phyloP scores from a whole-genome alignment of 2,113 vertebrate species.

The Geothlypis trichas region DNA sequence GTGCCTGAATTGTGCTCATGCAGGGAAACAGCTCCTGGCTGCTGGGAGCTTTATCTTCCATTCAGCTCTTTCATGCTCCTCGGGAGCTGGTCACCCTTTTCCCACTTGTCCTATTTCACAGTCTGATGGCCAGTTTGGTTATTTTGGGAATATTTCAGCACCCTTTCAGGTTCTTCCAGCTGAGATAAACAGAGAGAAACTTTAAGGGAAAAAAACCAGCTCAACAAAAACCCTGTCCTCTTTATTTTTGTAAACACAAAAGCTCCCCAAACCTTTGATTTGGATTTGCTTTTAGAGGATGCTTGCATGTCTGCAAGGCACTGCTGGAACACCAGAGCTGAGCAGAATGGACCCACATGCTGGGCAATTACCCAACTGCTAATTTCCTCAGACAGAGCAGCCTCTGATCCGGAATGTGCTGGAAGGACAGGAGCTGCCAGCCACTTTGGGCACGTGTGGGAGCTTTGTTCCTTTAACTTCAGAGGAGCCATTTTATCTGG shows the following conservation, averaged over 20 bases:
- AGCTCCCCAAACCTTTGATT: neutral
- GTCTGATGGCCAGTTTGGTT: neutral
- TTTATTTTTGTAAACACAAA: neutral
- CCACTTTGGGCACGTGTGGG: accelerated
- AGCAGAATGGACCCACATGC: neutral
- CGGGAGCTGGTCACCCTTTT: neutral
- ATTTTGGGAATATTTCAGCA: neutral
- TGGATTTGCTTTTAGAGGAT: neutral
- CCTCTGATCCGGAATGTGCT: neutral
- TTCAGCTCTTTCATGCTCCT: neutral
- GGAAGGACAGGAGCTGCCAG: neutral
- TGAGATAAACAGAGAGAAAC: neutral
- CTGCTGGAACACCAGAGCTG: neutral
- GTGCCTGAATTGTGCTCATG: neutral
- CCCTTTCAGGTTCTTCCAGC: neutral
- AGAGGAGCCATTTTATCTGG: slow-evolving; percentile 20
- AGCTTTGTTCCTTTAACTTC: slow-evolving; percentile 13
- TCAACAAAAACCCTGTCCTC: neutral
- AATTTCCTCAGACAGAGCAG: neutral
- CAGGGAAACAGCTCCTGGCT: neutral
- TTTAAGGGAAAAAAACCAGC: neutral
- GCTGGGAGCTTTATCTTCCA: neutral
- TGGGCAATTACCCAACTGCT: neutral
- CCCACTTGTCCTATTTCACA: neutral
- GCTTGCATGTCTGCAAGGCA: neutral